A percentile compares a stretch with the other conserved stretches of the same genome.
Evolutionary conservation across 1,140 invertebrate genomes (phyloP).

Genomic region (Listronotus bonariensis): DNA sequence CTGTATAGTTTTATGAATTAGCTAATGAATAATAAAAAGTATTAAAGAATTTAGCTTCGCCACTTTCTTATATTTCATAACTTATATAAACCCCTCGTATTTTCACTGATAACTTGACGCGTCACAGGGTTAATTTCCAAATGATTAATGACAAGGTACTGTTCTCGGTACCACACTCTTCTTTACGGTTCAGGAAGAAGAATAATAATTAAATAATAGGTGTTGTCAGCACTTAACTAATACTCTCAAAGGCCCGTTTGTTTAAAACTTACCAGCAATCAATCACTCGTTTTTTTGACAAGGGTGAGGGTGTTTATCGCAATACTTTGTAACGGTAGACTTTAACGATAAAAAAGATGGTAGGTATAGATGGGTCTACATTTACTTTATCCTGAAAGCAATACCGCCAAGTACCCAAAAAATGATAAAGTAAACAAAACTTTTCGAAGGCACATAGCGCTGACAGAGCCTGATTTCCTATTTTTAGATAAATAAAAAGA

Average conservation of each 20-base stretch:
- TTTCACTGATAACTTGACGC: background rate
- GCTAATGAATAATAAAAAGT: too few relatives aligned
- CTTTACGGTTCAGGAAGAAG: slow-evolving; percentile 16
- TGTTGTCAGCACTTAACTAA: slow-evolving; percentile 38
- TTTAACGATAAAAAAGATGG: background rate
- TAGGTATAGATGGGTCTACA: too few relatives aligned
- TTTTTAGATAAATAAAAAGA: too few relatives aligned
- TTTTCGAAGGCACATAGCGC: too few relatives aligned
- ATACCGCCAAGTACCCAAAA: too few relatives aligned
- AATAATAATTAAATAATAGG: slow-evolving; percentile 36
- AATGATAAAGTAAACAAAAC: too few relatives aligned
- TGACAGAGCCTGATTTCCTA: too few relatives aligned
- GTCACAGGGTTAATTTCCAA: slow-evolving; percentile 14
- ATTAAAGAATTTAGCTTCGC: too few relatives aligned
- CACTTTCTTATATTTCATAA: too few relatives aligned
- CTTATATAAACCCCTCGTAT: too few relatives aligned
- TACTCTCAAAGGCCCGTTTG: slow-evolving; percentile 36
- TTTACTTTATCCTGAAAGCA: too few relatives aligned
- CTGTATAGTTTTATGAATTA: too few relatives aligned
- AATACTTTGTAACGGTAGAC: background rate
- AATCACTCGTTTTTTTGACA: slow-evolving; percentile 28
- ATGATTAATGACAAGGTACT: slow-evolving; percentile 19
- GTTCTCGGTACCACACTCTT: slow-evolving; percentile 18
- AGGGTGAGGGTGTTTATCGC: slow-evolving; percentile 2
- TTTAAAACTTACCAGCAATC: slow-evolving; percentile 30